Evolutionary conservation across 2,888 invertebrate species (phyloP).

Genomic region (Tiliacea aurago): DNA sequence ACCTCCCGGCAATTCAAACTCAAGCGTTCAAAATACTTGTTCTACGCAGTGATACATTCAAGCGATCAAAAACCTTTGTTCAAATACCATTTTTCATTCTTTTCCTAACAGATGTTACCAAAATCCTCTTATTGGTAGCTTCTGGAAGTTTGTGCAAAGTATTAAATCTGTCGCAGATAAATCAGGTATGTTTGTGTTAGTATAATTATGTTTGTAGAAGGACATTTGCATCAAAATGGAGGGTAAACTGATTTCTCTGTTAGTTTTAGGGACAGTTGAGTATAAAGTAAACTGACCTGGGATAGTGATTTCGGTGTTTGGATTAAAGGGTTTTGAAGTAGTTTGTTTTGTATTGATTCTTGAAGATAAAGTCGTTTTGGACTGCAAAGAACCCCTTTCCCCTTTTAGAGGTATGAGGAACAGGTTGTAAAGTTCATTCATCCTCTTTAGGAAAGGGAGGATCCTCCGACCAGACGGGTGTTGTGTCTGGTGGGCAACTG

Average conservation of each 20-base stretch:
- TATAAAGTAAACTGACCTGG: slow-evolving; percentile 22
- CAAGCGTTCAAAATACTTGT: background rate
- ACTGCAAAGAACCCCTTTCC: background rate
- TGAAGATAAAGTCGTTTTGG: background rate
- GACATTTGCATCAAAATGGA: slow-evolving; percentile 34
- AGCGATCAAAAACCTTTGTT: slow-evolving; percentile 21
- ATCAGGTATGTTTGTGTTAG: slow-evolving; percentile 43
- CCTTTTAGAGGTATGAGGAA: no score
- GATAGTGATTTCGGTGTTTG: background rate
- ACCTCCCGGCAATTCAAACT: no score
- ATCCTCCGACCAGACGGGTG: no score
- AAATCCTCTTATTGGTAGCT: slow-evolving; percentile 13
- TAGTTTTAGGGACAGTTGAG: slow-evolving; percentile 24
- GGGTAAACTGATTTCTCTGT: slow-evolving; percentile 31
- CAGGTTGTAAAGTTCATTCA: no score
- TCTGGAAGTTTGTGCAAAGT: slow-evolving; percentile 35
- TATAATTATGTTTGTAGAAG: slow-evolving; percentile 62
- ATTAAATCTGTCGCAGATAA: slow-evolving; percentile 42
- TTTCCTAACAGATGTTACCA: slow-evolving; percentile 5
- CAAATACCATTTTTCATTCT: slow-evolving; percentile 36
- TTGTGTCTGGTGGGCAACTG: no score
- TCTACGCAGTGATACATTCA: slow-evolving; percentile 3
- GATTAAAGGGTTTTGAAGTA: background rate
- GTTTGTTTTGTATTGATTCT: background rate
- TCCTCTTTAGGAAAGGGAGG: no score